Evolutionary conservation across 1,140 invertebrate species (phyloP), one percentile per base, ranked within the genome.

Genomic region (honey bee (Apis mellifera)): DNA sequence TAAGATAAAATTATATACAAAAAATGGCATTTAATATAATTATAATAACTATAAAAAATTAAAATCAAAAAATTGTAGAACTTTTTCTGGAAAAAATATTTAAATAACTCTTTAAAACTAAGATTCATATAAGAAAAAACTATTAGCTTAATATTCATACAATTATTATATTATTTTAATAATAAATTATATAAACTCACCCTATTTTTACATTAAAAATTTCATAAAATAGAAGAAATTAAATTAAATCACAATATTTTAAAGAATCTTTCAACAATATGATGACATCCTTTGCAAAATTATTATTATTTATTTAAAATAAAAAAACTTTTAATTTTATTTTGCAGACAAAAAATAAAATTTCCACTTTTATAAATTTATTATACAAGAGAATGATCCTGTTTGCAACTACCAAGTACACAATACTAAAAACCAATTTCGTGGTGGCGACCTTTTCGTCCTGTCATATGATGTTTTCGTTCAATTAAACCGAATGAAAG

Each of bases 391-490:
- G 13, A 62, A 62, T 23, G 23, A 26, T 7, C 11, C 23, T 13
- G 13, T 17, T 32, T n/a, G 4, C 9, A 48, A 48, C 13, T 11
- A 17, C 3, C 26, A 72, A 17, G 8, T 19, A 11, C 15, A 4
- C 11, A 4, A 26, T 42, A n/a, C 7, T 55, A 19, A 13, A 42
- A n/a, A 0, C 15, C 23, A 70, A 42, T 23, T 12, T 64, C 26
- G n/a, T 2, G 13, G 13, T 48, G 55, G 0, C 54, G 17, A 48
- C 32, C 21, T n/a, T 50, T 57, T 52, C 15, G 54, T 79, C 78
- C 68, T 23, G 21, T 79, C 57, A 66, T 69, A 48, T 21, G 57
- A 72, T 83, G 71, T 79, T 83, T 59, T 83, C 59, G 11, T 54
- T 23, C 76, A 83, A 79, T 78, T 83, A 83, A 5, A 57, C n/a